Percentiles rank a stretch among this genome's conserved stretches.
phyloP scores from a whole-genome alignment of 2,888 invertebrate species.

The Teinopalpus imperialis region DNA sequence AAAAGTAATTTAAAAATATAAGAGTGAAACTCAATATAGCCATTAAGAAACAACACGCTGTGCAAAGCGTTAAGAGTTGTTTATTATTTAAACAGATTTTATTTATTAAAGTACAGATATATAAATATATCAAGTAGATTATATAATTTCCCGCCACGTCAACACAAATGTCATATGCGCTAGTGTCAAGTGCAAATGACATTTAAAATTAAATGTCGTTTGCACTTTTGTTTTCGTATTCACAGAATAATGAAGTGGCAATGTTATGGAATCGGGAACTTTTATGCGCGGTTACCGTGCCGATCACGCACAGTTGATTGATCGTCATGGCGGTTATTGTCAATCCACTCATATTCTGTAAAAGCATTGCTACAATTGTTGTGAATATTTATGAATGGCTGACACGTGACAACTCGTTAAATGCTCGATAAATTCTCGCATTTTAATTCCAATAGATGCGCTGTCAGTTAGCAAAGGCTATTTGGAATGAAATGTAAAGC shows the following conservation, averaged over 20 bases:
- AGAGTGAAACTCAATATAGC: too few relatives aligned
- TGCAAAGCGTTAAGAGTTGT: too few relatives aligned
- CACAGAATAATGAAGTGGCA: background rate
- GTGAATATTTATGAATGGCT: conserved; percentile 75
- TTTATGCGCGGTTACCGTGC: conserved; percentile 31
- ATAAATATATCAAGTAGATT: too few relatives aligned
- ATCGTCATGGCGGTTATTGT: conserved; percentile 66
- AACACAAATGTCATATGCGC: conserved; percentile 29
- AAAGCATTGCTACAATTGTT: conserved; percentile 62
- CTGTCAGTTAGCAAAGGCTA: conserved; percentile 39
- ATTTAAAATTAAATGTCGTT: conserved; percentile 15
- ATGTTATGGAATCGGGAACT: conserved; percentile 2
- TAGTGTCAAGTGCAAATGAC: conserved; percentile 15
- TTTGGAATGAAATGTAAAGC: conserved; percentile 47
- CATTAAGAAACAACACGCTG: too few relatives aligned
- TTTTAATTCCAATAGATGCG: conserved; percentile 62
- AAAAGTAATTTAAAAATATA: too few relatives aligned
- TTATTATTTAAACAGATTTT: too few relatives aligned
- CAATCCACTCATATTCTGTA: conserved; percentile 65
- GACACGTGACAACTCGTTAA: conserved; percentile 59
- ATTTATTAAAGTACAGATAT: too few relatives aligned
- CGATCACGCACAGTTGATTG: conserved; percentile 67
- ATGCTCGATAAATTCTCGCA: conserved; percentile 53
- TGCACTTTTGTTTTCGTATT: conserved; percentile 15
- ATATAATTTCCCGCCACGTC: conserved; percentile 55